Conservation (phyloP, 2,797 vertebrate species). For the Vipera latastei region DNA sequence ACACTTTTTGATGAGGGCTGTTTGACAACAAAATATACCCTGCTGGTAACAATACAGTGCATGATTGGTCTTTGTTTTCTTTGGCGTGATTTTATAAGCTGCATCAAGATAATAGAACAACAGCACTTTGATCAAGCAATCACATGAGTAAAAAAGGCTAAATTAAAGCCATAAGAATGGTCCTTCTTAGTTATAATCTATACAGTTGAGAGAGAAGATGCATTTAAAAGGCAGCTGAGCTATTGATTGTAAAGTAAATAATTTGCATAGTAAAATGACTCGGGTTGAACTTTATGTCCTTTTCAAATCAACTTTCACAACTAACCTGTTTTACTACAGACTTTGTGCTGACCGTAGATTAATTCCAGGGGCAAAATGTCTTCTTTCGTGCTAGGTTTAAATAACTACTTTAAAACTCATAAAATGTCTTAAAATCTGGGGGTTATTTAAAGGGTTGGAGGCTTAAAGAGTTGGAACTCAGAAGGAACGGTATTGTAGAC, state of each 20-base stretch:
- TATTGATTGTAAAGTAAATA: conserved; percentile 55
- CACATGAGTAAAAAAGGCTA: background rate
- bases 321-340: conserved; percentile 50
- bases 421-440: background rate
- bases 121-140: background rate
- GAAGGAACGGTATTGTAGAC: conserved; percentile 37
- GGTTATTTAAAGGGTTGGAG: conserved; percentile 52
- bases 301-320: conserved; percentile 55
- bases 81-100: background rate
- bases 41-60: background rate
- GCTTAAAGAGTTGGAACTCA: conserved; percentile 10
- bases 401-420: conserved; percentile 69
- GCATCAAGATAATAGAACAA: background rate
- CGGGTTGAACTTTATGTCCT: conserved; percentile 29
- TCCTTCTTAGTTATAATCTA: background rate
- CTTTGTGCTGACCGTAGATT: conserved; percentile 46
- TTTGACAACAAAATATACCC: background rate
- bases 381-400: conserved; percentile 68
- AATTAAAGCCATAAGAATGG: background rate
- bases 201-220: background rate
- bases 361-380: conserved; percentile 65
- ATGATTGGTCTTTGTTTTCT: background rate
- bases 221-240: conserved; percentile 25
- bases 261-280: conserved; percentile 23
- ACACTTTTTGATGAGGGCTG: background rate